phyloP scores from a whole-genome alignment of 2,113 vertebrate species.

The Entosphenus tridentatus region DNA sequence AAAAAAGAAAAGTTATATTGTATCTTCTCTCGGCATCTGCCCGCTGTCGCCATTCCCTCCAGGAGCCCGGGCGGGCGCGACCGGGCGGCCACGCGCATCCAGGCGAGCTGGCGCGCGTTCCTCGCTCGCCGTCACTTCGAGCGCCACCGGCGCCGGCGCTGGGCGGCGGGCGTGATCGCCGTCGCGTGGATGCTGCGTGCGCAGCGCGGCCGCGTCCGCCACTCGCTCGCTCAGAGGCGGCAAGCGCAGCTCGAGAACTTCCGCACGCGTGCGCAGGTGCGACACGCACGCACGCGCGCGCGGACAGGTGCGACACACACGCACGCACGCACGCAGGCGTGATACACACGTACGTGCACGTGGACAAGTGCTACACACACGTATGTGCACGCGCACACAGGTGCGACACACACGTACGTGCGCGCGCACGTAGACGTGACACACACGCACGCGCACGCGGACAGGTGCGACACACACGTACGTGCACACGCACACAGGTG shows the following conservation, averaged over 20 bases:
- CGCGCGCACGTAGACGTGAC: no score
- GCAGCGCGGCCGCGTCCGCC: conserved; percentile 22
- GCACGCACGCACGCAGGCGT: no score
- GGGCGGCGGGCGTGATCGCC: conserved; percentile 38
- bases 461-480: no score
- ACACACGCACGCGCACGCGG: no score
- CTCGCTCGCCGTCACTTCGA: conserved; percentile 20
- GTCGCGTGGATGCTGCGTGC: conserved; percentile 25
- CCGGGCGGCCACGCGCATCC: conserved; percentile 28
- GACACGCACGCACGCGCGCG: background rate
- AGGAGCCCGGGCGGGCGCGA: conserved; percentile 25
- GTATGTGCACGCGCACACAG: no score
- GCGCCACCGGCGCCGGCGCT: conserved; percentile 18
- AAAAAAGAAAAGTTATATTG: no score
- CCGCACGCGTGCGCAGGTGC: conserved; percentile 45
- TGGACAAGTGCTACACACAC: no score
- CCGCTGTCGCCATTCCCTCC: conserved; percentile 12
- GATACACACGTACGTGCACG: no score
- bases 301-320: no score
- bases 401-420: no score
- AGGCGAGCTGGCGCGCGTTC: conserved; percentile 30
- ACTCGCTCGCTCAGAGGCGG: conserved; percentile 28
- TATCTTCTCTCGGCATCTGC: no score
- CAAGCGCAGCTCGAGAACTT: conserved; percentile 49
- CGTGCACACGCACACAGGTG: no score